phyloP scores from a whole-genome alignment of 1,140 invertebrate species.

The Drosophila bocki region DNA sequence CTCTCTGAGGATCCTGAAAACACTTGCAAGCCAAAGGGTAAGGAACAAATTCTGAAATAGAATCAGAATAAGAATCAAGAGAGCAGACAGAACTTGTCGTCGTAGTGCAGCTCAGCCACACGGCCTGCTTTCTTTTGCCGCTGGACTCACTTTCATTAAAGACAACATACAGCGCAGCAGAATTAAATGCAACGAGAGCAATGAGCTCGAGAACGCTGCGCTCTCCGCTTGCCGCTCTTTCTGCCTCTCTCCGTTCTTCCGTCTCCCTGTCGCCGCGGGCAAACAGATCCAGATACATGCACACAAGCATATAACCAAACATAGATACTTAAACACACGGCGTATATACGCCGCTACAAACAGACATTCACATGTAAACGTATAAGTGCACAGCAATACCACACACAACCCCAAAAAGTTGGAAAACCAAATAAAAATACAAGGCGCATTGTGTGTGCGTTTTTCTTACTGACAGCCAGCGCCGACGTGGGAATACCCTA shows the following conservation, averaged over 20 bases:
- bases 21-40: slow-evolving; percentile 33
- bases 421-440: slow-evolving; percentile 83
- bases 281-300: slow-evolving; percentile 67
- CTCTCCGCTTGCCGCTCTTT: slow-evolving; percentile 25
- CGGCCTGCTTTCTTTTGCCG: slow-evolving; percentile 65
- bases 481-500: slow-evolving; percentile 44
- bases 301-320: slow-evolving; percentile 42
- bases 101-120: slow-evolving; percentile 23
- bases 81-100: slow-evolving; percentile 36
- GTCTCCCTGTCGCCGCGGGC: slow-evolving; percentile 40
- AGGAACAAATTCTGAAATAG: background rate
- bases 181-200: slow-evolving; percentile 70
- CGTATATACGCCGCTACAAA: slow-evolving; percentile 32
- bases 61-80: slow-evolving; percentile 8
- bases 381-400: slow-evolving; percentile 59
- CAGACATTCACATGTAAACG: slow-evolving; percentile 44
- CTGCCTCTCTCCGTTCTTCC: slow-evolving; percentile 10
- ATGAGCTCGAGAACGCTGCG: slow-evolving; percentile 54
- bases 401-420: slow-evolving; percentile 81
- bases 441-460: slow-evolving; percentile 69
- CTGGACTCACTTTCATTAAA: slow-evolving; percentile 78
- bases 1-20: slow-evolving; percentile 17
- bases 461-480: slow-evolving; percentile 41
- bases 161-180: slow-evolving; percentile 59
- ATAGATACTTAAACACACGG: slow-evolving; percentile 44